Evolutionary conservation across 2,797 vertebrate genomes (phyloP).

Genomic region (Molossus alvarezi): DNA sequence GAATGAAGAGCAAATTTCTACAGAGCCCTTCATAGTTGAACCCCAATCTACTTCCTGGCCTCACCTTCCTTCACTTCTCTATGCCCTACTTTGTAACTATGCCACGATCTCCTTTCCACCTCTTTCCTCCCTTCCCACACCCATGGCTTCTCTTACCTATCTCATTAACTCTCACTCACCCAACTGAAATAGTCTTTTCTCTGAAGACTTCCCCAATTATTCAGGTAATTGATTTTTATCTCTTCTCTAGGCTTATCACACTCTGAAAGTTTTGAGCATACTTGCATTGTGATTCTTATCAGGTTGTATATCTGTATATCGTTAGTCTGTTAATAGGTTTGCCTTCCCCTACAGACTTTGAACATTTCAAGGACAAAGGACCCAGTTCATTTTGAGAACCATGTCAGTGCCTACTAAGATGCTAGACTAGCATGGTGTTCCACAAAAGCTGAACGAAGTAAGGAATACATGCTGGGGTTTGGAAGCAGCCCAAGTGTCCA

Average conservation of each 20-base stretch:
- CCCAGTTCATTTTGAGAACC: background rate
- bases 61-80: too few species aligned
- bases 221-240: background rate
- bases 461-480: background rate
- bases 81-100: background rate
- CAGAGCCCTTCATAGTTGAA: background rate
- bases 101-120: background rate
- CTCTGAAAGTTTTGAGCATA: background rate
- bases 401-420: background rate
- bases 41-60: background rate
- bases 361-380: conserved; percentile 19
- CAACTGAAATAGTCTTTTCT: conserved; percentile 10
- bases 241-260: background rate
- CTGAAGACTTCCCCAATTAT: background rate
- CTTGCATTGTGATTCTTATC: background rate
- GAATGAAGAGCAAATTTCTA: background rate
- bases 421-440: background rate
- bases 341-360: background rate
- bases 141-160: background rate
- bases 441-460: background rate
- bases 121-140: background rate
- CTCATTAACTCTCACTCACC: background rate
- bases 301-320: conserved; percentile 53
- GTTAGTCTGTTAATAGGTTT: conserved; percentile 53
- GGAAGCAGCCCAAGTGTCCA: too few species aligned